Conservation (phyloP, 2,797 vertebrate species). For the Liasis olivaceus region DNA sequence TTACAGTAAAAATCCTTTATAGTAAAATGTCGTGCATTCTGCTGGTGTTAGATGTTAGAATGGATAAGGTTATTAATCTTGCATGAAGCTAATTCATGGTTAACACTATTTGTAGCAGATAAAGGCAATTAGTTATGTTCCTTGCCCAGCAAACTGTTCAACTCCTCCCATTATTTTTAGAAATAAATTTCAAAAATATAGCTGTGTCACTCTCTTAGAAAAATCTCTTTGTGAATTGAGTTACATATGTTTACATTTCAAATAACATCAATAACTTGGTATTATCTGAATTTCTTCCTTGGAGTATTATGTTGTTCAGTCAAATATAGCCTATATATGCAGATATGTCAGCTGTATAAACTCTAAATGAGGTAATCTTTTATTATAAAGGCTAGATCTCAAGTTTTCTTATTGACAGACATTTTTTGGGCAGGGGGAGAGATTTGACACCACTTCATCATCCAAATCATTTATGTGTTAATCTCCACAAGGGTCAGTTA, state of each 20-base stretch:
- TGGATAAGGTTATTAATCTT: neutral
- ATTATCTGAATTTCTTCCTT: neutral
- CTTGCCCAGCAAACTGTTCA: neutral
- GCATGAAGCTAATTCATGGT: neutral
- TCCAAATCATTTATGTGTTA: neutral
- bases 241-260: neutral
- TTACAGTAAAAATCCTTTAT: neutral
- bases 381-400: neutral
- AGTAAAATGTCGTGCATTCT: neutral
- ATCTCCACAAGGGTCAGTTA: neutral
- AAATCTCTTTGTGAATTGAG: neutral
- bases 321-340: neutral
- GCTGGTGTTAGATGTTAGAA: neutral
- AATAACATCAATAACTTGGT: neutral
- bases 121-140: neutral
- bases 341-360: neutral
- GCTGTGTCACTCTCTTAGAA: neutral
- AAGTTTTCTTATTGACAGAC: neutral
- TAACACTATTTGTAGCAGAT: neutral
- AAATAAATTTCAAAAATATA: neutral
- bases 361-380: neutral
- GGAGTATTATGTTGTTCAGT: neutral
- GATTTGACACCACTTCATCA: neutral
- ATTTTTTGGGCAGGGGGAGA: neutral
- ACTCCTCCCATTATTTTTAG: neutral